Evolutionary conservation across 2,797 vertebrate genomes (phyloP).

Genomic region (Falco biarmicus): DNA sequence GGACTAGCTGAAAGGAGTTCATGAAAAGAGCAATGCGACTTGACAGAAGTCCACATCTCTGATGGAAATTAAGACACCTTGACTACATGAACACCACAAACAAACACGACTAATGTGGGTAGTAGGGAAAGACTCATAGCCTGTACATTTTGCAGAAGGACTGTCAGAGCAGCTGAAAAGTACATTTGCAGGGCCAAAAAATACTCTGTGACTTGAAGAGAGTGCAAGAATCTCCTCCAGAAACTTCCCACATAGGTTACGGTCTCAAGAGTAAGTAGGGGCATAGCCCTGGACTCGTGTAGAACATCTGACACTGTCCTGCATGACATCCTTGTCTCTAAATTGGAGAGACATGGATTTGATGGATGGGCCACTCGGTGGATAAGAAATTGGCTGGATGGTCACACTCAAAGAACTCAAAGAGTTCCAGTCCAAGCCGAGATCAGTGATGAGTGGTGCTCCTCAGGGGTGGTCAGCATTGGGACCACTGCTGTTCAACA

Average conservation of each 20-base stretch:
- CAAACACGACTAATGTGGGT: rapidly evolving
- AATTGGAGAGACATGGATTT: too few species aligned
- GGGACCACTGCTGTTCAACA: too few species aligned
- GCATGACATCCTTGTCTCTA: too few species aligned
- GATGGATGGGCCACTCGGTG: too few species aligned
- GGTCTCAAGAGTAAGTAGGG: background rate
- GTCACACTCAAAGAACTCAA: too few species aligned
- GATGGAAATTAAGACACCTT: background rate
- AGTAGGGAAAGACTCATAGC: background rate
- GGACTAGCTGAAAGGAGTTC: background rate
- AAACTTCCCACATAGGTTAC: background rate
- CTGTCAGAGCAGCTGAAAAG: background rate
- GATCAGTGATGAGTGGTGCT: too few species aligned
- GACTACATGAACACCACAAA: background rate
- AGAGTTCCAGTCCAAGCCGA: too few species aligned
- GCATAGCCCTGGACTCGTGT: too few species aligned
- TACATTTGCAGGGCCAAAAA: background rate
- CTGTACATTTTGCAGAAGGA: background rate
- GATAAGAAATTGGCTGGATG: too few species aligned
- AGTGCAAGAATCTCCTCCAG: background rate
- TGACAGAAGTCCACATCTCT: background rate
- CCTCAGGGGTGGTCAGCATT: too few species aligned
- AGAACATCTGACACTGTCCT: background rate
- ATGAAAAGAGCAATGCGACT: background rate
- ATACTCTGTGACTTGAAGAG: background rate